A percentile compares a stretch with the other conserved stretches of the same genome.
Conservation (phyloP, 1,140 invertebrate genomes). For the Tetragonula clypearis region DNA sequence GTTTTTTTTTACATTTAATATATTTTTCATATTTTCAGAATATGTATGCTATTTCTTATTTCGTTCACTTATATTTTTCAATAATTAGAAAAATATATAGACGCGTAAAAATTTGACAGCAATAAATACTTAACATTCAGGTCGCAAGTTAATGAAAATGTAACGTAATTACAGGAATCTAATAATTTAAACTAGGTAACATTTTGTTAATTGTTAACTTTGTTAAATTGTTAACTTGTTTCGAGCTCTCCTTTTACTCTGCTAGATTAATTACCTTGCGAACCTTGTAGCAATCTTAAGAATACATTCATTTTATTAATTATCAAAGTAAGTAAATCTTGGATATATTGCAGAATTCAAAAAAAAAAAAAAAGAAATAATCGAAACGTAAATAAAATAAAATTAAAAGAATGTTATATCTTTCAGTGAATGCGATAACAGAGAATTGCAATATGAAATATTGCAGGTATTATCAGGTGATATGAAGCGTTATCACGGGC, state of each 20-base stretch:
- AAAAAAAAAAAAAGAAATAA: not conserved
- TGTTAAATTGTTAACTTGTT: not conserved
- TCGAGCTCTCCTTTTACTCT: not conserved
- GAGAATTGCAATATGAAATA: not conserved
- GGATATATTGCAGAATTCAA: not conserved
- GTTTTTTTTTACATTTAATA: not conserved
- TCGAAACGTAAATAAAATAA: not conserved
- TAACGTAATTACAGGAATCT: not conserved
- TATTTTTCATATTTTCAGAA: not conserved
- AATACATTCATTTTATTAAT: not conserved
- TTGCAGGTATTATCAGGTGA: constrained; percentile 22
- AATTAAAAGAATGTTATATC: not conserved
- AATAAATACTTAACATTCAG: not conserved
- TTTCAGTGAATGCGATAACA: constrained; percentile 18
- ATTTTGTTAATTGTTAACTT: not conserved
- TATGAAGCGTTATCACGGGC: not conserved
- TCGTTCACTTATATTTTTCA: not conserved
- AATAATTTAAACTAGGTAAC: not conserved
- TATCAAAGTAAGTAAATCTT: not conserved
- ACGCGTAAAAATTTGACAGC: not conserved
- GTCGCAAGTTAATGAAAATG: too few relatives aligned
- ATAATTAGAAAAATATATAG: not conserved
- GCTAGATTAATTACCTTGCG: not conserved
- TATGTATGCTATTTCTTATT: too few relatives aligned
- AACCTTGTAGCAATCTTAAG: not conserved